Base-by-base conservation (phyloP, 2,113 vertebrate genomes). In the Grallaria varia region DNA sequence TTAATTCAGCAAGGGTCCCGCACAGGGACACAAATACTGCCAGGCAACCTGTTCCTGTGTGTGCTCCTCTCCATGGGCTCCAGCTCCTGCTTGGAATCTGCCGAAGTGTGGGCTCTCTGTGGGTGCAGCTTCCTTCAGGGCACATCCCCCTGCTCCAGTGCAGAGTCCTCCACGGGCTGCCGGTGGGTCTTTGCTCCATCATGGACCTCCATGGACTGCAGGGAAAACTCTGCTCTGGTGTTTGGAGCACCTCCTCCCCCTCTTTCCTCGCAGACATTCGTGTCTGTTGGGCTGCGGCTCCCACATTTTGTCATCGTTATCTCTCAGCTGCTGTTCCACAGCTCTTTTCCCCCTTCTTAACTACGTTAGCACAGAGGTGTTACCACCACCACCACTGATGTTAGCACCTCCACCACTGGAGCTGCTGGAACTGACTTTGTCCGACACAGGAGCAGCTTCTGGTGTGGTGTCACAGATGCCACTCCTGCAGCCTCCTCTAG, bases 1-100 rank as follows among this genome's bases (percentile, higher is more conserved):
- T 12, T 53, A 2, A 30, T 63, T 8, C 14, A 24, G 2, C 0
- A 0, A 33, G 18, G 27, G 4, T 63, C 12, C 33, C 6, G 53
- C 40, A 28, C 13, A 21, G 39, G 62, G 19, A 45, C 42, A 37
- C 19, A 56, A 58, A 19, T 21, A 21, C 37, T 59, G 13, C 2
- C 21, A 31, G 64, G 18, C 59, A 77, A 2, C 17, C 35, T 45
- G 24, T 9, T 52, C 4, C 1, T 39, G 2, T 4, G 1, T 10
- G 18, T 10, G 11, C 3, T 80, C 25, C 27, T 64, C 58, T 72
- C 35, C 31, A 37, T 5, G 37, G 31, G 3, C 2, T 23, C 5
- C 31, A 37, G 35, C 3, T 73, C 11, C 50, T 73, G 14, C 7
- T 14, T 12, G 22, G 25, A 18, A 42, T 37, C 25, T 6, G 4